Evolutionary conservation across 2,888 invertebrate genomes (phyloP).

Genomic region (Disparrhopalites patrizii): DNA sequence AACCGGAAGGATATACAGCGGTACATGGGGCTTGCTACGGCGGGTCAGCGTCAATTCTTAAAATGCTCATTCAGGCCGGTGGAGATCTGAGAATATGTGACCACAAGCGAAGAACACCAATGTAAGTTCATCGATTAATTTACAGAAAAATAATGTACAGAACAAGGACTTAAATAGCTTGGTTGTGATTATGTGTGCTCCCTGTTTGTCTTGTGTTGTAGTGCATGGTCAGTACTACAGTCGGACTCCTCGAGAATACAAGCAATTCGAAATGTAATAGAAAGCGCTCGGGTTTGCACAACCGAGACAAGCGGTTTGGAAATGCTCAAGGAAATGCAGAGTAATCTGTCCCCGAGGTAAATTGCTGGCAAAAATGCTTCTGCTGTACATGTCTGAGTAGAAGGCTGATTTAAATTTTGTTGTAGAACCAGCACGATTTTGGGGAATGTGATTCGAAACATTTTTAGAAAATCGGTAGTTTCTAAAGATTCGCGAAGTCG

Average conservation of each 20-base stretch:
- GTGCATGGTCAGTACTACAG: conserved; percentile 47
- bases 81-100: conserved; percentile 54
- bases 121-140: conserved; percentile 25
- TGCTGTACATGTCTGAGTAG: neutral
- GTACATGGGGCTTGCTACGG: conserved; percentile 53
- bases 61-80: conserved; percentile 51
- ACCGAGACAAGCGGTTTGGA: conserved; percentile 35
- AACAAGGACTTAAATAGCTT: too few species aligned
- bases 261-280: conserved; percentile 40
- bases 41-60: conserved; percentile 51
- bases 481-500: conserved; percentile 6
- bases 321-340: conserved; percentile 29
- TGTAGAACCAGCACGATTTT: conserved; percentile 14
- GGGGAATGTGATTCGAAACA: conserved; percentile 15
- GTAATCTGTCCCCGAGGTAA: conserved; percentile 19
- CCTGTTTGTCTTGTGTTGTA: conserved; percentile 7
- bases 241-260: conserved; percentile 33
- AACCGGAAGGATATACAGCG: conserved; percentile 52
- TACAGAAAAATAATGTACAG: too few species aligned
- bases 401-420: neutral
- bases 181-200: too few species aligned
- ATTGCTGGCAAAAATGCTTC: neutral
- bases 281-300: conserved; percentile 41
- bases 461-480: conserved; percentile 17
- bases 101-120: conserved; percentile 50